Conservation (phyloP, 2,113 vertebrate genomes). For the Callocephalon fimbriatum region DNA sequence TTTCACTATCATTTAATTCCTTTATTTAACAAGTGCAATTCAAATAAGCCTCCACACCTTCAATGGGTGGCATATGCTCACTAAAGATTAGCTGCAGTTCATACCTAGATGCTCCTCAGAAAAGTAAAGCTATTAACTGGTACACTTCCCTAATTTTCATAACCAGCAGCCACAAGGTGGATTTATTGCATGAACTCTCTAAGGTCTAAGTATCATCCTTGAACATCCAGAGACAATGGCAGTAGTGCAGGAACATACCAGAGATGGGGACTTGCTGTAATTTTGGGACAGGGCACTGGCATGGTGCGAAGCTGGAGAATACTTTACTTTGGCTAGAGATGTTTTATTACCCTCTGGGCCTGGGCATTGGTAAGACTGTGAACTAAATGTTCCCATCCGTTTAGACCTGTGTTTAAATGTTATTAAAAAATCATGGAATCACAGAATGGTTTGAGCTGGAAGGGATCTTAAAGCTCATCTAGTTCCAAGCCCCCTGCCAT, state of each 20-base stretch:
- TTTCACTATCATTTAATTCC: neutral
- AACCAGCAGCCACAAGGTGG: neutral
- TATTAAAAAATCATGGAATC: neutral
- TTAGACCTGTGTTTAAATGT: neutral
- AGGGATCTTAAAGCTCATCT: neutral
- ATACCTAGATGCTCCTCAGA: neutral
- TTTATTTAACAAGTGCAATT: neutral
- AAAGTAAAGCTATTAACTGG: neutral
- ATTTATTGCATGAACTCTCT: neutral
- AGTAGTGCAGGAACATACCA: neutral
- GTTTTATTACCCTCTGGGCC: neutral
- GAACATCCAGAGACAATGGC: accelerated
- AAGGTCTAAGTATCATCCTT: neutral
- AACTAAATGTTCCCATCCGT: neutral
- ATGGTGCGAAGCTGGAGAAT: accelerated
- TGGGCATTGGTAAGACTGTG: neutral
- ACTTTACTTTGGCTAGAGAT: neutral
- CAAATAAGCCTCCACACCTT: neutral
- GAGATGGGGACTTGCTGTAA: neutral
- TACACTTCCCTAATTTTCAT: neutral
- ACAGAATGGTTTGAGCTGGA: neutral
- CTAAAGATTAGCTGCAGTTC: accelerated
- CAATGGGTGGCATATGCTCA: accelerated
- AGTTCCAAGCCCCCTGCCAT: neutral
- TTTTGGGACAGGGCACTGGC: neutral